Conservation (phyloP, 2,797 vertebrate species). For the Gila robusta region DNA sequence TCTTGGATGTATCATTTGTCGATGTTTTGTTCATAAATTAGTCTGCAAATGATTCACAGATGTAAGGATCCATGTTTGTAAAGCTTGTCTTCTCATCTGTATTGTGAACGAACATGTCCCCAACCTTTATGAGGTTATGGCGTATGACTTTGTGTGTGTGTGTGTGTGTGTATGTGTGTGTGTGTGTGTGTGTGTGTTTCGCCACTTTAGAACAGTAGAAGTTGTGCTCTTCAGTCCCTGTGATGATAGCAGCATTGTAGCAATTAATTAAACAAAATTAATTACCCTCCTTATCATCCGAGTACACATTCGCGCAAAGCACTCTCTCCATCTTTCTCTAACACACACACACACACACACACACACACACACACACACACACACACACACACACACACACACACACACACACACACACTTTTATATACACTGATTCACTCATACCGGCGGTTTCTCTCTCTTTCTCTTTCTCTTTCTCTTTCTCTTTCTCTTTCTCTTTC, state of each 20-base stretch:
- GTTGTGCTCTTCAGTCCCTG: conserved; percentile 41
- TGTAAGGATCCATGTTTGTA: conserved; percentile 15
- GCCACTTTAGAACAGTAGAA: conserved; percentile 40
- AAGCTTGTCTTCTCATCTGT: conserved; percentile 25
- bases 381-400: background rate
- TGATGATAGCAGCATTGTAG: conserved; percentile 64
- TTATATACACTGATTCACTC: background rate
- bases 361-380: too few relatives aligned
- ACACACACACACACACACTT: conserved; percentile 22
- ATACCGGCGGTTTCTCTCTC: background rate
- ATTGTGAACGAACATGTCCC: conserved; percentile 29
- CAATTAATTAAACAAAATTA: conserved; percentile 74
- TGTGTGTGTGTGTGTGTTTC: conserved; percentile 18
- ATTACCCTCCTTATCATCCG: conserved; percentile 66
- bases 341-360: background rate
- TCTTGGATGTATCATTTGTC: conserved; percentile 7
- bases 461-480: background rate
- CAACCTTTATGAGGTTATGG: conserved; percentile 10
- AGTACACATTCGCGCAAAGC: conserved; percentile 51
- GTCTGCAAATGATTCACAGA: conserved; percentile 31
- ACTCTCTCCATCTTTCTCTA: conserved; percentile 40
- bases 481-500: background rate
- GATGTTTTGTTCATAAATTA: conserved; percentile 18
- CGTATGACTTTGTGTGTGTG: conserved; percentile 2
- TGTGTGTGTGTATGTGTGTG: conserved; percentile 14